Evolutionary conservation across 92 coral and sea anemone species (phyloP).

Genomic region (Scolanthus callimorphus): DNA sequence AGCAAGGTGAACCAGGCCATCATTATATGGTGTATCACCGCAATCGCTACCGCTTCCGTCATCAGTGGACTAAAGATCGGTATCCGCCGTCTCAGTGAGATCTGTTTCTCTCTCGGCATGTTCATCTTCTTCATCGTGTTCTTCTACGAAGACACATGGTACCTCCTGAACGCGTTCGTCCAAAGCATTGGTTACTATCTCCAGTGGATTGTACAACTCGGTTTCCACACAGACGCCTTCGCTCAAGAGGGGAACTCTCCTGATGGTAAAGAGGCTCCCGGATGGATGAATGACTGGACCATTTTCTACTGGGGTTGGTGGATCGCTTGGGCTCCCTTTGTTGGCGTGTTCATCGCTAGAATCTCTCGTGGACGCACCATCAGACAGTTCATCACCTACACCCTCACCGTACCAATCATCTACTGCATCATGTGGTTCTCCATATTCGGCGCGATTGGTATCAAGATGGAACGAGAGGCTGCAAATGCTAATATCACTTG

Average conservation of each 20-base stretch:
- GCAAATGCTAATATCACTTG: slow-evolving; percentile 58
- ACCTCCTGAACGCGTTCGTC: slow-evolving; percentile 46
- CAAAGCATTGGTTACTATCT: slow-evolving; percentile 62
- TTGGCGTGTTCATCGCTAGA: slow-evolving; percentile 87
- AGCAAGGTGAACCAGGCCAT: slow-evolving; percentile 54
- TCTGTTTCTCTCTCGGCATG: slow-evolving; percentile 81
- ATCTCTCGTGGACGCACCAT: slow-evolving; percentile 93
- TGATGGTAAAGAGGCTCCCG: slow-evolving; percentile 59
- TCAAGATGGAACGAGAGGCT: slow-evolving; percentile 83
- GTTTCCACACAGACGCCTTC: background rate
- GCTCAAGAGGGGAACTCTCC: slow-evolving; percentile 50
- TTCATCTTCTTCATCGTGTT: slow-evolving; percentile 71
- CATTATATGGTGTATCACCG: slow-evolving; percentile 86
- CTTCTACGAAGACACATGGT: slow-evolving; percentile 87
- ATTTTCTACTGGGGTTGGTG: slow-evolving; percentile 99
- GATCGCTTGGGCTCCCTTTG: slow-evolving; percentile 96
- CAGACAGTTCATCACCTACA: slow-evolving; percentile 75
- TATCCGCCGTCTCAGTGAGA: slow-evolving; percentile 81
- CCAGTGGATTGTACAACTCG: slow-evolving; percentile 75
- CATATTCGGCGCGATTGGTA: slow-evolving; percentile 83
- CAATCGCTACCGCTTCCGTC: slow-evolving; percentile 79
- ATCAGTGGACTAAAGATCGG: slow-evolving; percentile 82
- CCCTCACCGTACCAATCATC: slow-evolving; percentile 75
- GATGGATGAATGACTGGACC: slow-evolving; percentile 89
- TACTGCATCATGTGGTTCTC: slow-evolving; percentile 83